Conservation (phyloP, 2,888 invertebrate species). For the Drosophila algonquin region DNA sequence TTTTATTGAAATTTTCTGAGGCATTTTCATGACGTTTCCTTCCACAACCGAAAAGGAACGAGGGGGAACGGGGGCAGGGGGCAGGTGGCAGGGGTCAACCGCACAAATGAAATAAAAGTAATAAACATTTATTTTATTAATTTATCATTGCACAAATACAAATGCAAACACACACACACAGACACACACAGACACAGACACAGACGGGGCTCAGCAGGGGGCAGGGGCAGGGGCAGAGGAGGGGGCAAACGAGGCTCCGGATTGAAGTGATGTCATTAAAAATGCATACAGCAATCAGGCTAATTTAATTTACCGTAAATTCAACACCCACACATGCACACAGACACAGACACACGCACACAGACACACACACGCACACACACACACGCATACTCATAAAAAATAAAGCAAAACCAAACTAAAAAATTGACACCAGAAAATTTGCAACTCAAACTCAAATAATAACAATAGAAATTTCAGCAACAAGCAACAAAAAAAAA, state of each 20-base stretch:
- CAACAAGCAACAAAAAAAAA: conserved; percentile 7
- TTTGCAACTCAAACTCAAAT: conserved; percentile 14
- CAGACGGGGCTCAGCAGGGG: too few species aligned
- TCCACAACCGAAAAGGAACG: not conserved
- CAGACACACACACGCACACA: not conserved
- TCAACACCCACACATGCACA: conserved; percentile 26
- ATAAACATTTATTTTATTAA: conserved; percentile 69
- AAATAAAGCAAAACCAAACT: conserved; percentile 5
- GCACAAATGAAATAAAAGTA: conserved; percentile 51
- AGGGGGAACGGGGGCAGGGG: too few species aligned
- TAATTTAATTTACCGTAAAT: conserved; percentile 62
- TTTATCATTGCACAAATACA: conserved; percentile 54
- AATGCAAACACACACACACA: conserved; percentile 3
- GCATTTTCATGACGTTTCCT: conserved; percentile 58
- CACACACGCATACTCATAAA: not conserved
- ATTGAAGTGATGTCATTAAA: conserved; percentile 53
- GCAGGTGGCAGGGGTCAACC: too few species aligned
- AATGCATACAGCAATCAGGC: conserved; percentile 63
- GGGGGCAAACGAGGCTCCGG: conserved; percentile 7
- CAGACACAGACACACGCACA: too few species aligned
- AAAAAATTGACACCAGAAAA: conserved; percentile 23
- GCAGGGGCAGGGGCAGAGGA: too few species aligned
- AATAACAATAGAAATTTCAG: conserved; percentile 7
- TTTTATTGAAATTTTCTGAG: conserved; percentile 67
- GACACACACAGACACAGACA: not conserved